Conservation (phyloP, 2,113 vertebrate species). For the Myotis yumanensis region DNA sequence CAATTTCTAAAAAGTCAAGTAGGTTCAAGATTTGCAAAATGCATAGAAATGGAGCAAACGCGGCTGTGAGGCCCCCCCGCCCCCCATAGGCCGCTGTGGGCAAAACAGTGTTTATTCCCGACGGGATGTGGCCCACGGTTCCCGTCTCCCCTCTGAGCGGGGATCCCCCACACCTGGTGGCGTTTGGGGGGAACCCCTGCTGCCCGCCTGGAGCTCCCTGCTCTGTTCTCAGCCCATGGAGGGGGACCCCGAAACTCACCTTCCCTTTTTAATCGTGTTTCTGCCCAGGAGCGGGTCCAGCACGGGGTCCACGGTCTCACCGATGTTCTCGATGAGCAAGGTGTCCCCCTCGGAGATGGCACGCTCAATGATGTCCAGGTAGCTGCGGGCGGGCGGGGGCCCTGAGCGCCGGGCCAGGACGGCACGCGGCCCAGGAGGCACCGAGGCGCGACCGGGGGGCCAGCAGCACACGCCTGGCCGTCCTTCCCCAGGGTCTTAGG, state of each 20-base stretch:
- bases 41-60: accelerated
- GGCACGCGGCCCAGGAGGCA: accelerated
- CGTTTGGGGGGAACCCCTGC: background rate
- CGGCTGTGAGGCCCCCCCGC: accelerated
- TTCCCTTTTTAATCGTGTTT: constrained; percentile 85
- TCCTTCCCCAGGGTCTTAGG: background rate
- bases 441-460: background rate
- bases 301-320: constrained; percentile 83
- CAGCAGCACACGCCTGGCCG: accelerated
- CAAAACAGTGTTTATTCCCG: accelerated
- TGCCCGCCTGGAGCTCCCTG: too few relatives aligned
- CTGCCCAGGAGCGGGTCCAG: constrained; percentile 84
- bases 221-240: accelerated
- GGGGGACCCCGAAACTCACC: constrained; percentile 57
- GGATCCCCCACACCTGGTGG: accelerated
- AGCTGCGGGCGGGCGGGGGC: constrained; percentile 67
- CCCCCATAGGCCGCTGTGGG: too few relatives aligned
- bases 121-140: accelerated
- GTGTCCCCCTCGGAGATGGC: constrained; percentile 81
- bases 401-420: accelerated
- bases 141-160: accelerated
- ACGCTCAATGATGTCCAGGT: constrained; percentile 83
- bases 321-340: constrained; percentile 83
- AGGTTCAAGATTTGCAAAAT: background rate
- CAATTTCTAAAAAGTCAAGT: background rate